Evolutionary conservation across 2,113 vertebrate species (phyloP).

Genomic region (Dunckerocampus dactyliophorus): DNA sequence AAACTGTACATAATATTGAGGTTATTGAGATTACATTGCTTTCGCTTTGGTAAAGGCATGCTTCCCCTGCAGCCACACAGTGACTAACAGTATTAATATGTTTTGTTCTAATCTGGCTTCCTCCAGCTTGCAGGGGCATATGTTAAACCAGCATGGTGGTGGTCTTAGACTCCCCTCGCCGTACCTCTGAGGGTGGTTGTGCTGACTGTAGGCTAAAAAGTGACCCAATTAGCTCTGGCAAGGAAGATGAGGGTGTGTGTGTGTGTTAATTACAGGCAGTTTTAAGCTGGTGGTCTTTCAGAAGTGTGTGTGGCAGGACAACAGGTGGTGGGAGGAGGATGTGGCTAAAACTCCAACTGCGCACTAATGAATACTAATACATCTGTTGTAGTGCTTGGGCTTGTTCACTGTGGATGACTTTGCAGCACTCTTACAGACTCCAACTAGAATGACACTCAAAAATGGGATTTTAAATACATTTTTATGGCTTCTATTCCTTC

Average conservation of each 20-base stretch:
- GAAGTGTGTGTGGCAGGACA: slow-evolving; percentile 33
- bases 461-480: too few relatives aligned
- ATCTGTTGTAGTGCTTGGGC: slow-evolving; percentile 37
- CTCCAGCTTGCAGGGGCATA: slow-evolving; percentile 45
- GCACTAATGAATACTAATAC: slow-evolving; percentile 53
- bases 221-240: slow-evolving; percentile 66
- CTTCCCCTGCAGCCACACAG: slow-evolving; percentile 50
- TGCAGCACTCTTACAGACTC: not conserved
- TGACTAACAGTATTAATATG: slow-evolving; percentile 58
- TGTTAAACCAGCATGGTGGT: slow-evolving; percentile 52
- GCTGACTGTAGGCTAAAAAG: slow-evolving; percentile 61
- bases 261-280: slow-evolving; percentile 50
- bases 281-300: slow-evolving; percentile 57
- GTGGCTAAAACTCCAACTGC: slow-evolving; percentile 44
- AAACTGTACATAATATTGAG: slow-evolving; percentile 30
- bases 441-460: not conserved
- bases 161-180: slow-evolving; percentile 40
- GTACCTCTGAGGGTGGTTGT: slow-evolving; percentile 34
- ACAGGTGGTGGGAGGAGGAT: slow-evolving; percentile 63
- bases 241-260: not conserved
- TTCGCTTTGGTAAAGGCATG: slow-evolving; percentile 25
- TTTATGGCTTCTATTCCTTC: not conserved
- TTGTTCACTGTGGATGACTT: not conserved
- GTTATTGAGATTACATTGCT: slow-evolving; percentile 25
- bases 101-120: slow-evolving; percentile 47